Base-by-base conservation (phyloP, 2,113 vertebrate species). In the Phalacrocorax brasilianus region DNA sequence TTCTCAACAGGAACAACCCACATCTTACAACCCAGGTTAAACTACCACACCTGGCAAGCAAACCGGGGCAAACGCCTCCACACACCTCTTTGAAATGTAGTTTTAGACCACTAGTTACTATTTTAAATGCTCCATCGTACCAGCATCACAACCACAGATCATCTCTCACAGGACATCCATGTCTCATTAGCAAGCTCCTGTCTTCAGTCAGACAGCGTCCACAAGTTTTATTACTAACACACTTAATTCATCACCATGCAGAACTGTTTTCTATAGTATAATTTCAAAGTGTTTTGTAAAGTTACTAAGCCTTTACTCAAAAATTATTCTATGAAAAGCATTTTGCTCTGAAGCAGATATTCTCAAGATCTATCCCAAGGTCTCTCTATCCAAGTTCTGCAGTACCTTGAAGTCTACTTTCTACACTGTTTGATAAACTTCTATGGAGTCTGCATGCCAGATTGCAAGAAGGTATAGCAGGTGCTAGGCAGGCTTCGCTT, bases 101-200 rank as follows among this genome's bases (percentile, higher is more conserved):
- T 28, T 76, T 3, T 3, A 71, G 45, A 80, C 27, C 35, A 87
- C 21, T 6, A 62, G 71, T 33, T 47, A 72, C 53, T 1, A 3
- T 44, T 23, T 17, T 3, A 42, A 91, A 62, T 30, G n/a, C 18
- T 32, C 33, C 63, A 5, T 2, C 0, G 0, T 70, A 72, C 19
- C 71, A 86, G 58, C 47, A 77, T 14, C 49, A 89, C 28, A 67
- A 38, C 4, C 47, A 40, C 45, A 52, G 59, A 5, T 59, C 55
- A 85, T 45, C 24, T 84, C 58, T 70, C 44, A 84, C 52, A 84
- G 26, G 77, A 71, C 61, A 92, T 3, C 14, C 47, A 33, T 1
- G 4, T 20, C 45, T 68, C 10, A 1, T 26, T 15, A 53, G 18
- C 11, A 85, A 87, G 16, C 47, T 91, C 74, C 59, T 38, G 45